Evolutionary conservation across 2,797 vertebrate genomes (phyloP), one percentile per base, ranked within the genome.

Genomic region (Lates japonicus): DNA sequence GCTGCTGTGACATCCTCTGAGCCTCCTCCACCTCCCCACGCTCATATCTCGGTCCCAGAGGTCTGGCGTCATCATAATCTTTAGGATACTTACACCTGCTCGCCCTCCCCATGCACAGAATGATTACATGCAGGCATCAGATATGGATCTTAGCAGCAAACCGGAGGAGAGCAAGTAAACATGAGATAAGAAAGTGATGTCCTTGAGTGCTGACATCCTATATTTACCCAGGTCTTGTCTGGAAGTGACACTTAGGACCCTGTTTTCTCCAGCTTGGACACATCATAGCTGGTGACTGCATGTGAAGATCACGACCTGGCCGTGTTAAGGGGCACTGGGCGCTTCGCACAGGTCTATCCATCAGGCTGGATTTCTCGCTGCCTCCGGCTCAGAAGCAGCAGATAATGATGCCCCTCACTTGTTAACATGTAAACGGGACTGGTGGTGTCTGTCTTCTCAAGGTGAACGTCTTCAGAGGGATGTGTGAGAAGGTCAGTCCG

Each of bases 371-470:
- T 33, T 55, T 41, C 33, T 61, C 74, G 79, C 65, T 0, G 19
- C 65, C 2, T 19, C 22, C 19, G 5, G 35, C 54, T 69, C 55
- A 48, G 66, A 69, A 20, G 69, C 83, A 41, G 68, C 87, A 80
- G 92, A 92, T 92, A 92, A 91, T 89, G 86, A 92, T 85, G 78
- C 78, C 14, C n/a, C 55, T 60, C 49, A 20, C 90, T 88, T 87
- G 90, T 92, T 92, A 92, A 86, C 86, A 78, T 89, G 86, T 64
- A 81, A 83, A 80, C 87, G 51, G 76, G 58, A 52, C 80, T 74
- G 64, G 61, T 90, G 88, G 89, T 90, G 90, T 86, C 82, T 79
- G 85, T 80, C 87, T 81, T 78, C 82, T 84, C 65, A 5, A 78
- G 5, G 74, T 63, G 62, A 85, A 78, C 78, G 80, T 74, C 84